Evolutionary conservation across 1,140 invertebrate genomes (phyloP).

Genomic region (Coenobita brevimanus): DNA sequence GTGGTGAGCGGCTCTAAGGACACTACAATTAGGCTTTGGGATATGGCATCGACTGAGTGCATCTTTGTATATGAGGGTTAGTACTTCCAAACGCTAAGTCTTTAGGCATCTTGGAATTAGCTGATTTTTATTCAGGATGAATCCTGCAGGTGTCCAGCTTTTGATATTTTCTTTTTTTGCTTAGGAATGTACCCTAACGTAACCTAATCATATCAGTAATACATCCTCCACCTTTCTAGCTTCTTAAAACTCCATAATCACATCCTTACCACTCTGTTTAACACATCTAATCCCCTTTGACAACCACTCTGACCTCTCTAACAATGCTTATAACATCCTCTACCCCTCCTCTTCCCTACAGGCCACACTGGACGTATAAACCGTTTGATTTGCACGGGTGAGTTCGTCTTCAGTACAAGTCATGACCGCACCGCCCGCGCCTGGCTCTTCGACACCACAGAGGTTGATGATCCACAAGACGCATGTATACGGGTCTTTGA

Average conservation of each 20-base stretch:
- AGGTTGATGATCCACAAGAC: constrained; percentile 16
- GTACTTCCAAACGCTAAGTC: not conserved
- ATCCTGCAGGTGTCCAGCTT: too few relatives aligned
- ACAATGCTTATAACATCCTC: too few relatives aligned
- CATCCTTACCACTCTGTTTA: too few relatives aligned
- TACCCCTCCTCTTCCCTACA: not conserved
- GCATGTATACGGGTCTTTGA: constrained; percentile 59
- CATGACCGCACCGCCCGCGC: constrained; percentile 76
- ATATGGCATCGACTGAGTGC: constrained; percentile 76
- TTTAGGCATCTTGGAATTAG: too few relatives aligned
- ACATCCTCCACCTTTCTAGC: too few relatives aligned
- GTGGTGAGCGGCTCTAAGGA: constrained; percentile 74
- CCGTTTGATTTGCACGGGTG: constrained; percentile 75
- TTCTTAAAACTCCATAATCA: too few relatives aligned
- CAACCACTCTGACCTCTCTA: too few relatives aligned
- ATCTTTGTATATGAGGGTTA: constrained; percentile 70
- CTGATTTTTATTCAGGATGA: too few relatives aligned
- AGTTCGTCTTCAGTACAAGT: constrained; percentile 76
- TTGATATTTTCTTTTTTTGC: too few relatives aligned
- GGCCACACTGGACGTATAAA: constrained; percentile 72
- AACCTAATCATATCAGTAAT: too few relatives aligned
- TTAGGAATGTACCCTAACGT: too few relatives aligned
- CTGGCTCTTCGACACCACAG: constrained; percentile 74
- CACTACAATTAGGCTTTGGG: constrained; percentile 77
- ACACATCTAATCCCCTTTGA: too few relatives aligned